These are phyloP conservation scores for Lophius piscatorius DNA, from an alignment of 2,113 vertebrate genomes.

Conservation along the genomic window DNA sequence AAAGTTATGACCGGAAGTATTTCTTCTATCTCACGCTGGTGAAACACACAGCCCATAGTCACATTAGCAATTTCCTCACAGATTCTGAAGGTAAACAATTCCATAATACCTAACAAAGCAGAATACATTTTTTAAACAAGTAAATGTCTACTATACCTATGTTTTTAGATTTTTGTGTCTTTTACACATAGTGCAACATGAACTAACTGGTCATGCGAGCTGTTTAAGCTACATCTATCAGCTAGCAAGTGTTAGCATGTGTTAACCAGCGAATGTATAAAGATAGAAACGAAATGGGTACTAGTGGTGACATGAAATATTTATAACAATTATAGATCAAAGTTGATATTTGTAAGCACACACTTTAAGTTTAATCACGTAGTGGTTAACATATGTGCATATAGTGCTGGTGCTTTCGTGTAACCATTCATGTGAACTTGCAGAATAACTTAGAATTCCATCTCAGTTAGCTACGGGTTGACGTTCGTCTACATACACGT, in stretches of 20 bases:
- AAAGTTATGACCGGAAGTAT: conserved; percentile 70
- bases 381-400: too few species aligned
- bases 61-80: conserved; percentile 30
- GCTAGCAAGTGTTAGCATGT: conserved; percentile 49
- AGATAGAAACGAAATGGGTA: neutral
- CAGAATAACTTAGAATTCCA: neutral
- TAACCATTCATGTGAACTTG: neutral
- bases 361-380: too few species aligned
- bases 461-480: neutral
- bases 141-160: accelerated
- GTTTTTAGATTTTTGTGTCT: neutral
- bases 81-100: conserved; percentile 51
- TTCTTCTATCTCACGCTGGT: conserved; percentile 49
- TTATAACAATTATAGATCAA: too few species aligned
- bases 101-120: accelerated
- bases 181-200: neutral
- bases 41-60: conserved; percentile 32
- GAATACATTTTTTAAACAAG: neutral
- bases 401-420: too few species aligned
- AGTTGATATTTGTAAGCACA: too few species aligned
- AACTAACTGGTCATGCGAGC: conserved; percentile 8
- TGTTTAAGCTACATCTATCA: conserved; percentile 21
- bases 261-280: conserved; percentile 29
- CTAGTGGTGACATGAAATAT: neutral
- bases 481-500: neutral